Conservation (phyloP, 2,888 invertebrate genomes). For the Metopia argyrocephala region DNA sequence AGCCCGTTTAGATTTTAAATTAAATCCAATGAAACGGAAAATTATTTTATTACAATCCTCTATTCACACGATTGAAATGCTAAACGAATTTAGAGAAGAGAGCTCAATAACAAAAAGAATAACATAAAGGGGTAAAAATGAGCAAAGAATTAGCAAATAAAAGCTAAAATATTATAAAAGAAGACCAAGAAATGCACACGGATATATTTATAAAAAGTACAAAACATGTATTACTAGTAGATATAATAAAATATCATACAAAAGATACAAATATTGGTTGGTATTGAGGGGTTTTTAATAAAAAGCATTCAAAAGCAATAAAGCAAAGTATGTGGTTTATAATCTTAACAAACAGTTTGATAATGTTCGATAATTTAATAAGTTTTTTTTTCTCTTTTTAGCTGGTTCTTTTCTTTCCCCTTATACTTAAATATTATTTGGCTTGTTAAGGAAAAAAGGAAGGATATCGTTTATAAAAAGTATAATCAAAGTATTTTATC, state of each 20-base stretch:
- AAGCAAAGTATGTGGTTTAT: background rate
- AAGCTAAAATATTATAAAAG: background rate
- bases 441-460: background rate
- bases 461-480: background rate
- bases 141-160: constrained; percentile 40
- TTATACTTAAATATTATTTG: background rate
- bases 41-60: constrained; percentile 54
- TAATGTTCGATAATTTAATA: constrained; percentile 6
- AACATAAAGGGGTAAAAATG: constrained; percentile 46
- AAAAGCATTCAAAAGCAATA: background rate
- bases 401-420: background rate
- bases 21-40: constrained; percentile 58
- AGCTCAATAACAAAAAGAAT: too few species aligned
- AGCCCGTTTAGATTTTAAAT: constrained; percentile 43
- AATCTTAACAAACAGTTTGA: constrained; percentile 9
- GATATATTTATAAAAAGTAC: background rate
- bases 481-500: background rate
- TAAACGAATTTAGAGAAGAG: background rate
- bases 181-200: background rate
- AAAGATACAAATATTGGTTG: too few species aligned
- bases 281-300: background rate
- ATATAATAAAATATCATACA: too few species aligned
- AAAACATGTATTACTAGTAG: background rate
- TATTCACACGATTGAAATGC: constrained; percentile 7
- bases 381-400: background rate